Percentiles rank a stretch among this genome's conserved stretches.
Conservation (phyloP, 2,113 vertebrate genomes). For the Campylomormyrus tamandua region DNA sequence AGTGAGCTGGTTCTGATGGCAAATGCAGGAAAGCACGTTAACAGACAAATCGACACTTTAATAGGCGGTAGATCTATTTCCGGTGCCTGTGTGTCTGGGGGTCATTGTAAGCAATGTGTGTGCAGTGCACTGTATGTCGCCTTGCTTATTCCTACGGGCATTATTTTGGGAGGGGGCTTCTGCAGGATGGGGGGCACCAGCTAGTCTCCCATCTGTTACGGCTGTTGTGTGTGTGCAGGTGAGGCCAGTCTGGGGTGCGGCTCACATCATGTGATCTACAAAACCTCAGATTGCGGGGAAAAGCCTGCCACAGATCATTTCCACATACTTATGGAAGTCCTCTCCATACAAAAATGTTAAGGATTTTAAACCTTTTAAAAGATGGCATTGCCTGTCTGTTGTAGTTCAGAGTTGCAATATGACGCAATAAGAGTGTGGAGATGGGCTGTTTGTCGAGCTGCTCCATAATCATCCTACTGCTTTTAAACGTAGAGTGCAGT, state of each 20-base stretch:
- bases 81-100: not conserved
- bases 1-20: not conserved
- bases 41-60: not conserved
- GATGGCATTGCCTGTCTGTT: not conserved
- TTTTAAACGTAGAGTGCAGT: not conserved
- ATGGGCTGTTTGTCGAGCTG: not conserved
- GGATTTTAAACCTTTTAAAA: not conserved
- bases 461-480: not conserved
- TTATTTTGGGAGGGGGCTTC: not conserved
- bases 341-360: not conserved
- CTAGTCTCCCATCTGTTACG: not conserved
- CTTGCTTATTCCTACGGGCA: not conserved
- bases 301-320: not conserved
- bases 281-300: not conserved
- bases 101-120: not conserved
- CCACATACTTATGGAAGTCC: not conserved
- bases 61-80: not conserved
- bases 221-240: not conserved
- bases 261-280: not conserved
- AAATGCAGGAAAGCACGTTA: not conserved
- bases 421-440: not conserved
- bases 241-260: not conserved
- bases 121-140: not conserved
- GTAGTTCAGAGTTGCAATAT: not conserved
- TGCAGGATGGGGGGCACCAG: too few relatives aligned